These are phyloP conservation scores for Halesus radiatus DNA, from an alignment of 1,140 invertebrate species.

Conservation along the genomic window DNA sequence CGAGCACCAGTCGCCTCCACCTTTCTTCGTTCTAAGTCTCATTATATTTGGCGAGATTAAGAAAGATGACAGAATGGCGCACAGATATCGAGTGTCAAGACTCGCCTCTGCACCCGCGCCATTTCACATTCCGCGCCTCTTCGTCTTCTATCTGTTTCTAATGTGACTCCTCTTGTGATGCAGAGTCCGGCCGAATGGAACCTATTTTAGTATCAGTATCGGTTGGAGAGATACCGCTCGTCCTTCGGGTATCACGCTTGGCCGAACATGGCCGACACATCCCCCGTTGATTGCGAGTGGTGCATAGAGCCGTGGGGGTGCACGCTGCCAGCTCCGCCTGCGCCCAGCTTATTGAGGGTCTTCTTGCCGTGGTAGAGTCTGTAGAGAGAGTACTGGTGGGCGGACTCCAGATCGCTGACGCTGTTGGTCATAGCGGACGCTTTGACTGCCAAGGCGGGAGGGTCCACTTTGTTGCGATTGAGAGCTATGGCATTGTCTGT, in stretches of 20 bases:
- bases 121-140: too few species aligned
- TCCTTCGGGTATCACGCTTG: conserved; percentile 70
- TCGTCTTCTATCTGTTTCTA: too few species aligned
- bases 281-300: conserved; percentile 74
- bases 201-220: conserved; percentile 7
- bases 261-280: conserved; percentile 72
- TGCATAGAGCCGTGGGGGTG: conserved; percentile 64
- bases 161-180: too few species aligned
- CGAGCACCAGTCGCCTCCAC: conserved; percentile 40
- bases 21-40: conserved; percentile 37
- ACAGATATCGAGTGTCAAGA: neutral
- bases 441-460: conserved; percentile 40
- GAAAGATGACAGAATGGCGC: conserved; percentile 38
- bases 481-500: conserved; percentile 4
- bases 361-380: conserved; percentile 55
- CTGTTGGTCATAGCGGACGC: conserved; percentile 55
- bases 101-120: neutral
- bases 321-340: conserved; percentile 16
- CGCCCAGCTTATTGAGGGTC: conserved; percentile 43
- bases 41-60: conserved; percentile 43
- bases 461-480: conserved; percentile 58
- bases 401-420: conserved; percentile 55
- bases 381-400: conserved; percentile 56
- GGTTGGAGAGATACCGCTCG: conserved; percentile 30
- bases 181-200: neutral